Evolutionary conservation across 2,113 vertebrate genomes (phyloP).

Genomic region (Dasyornis broadbenti): DNA sequence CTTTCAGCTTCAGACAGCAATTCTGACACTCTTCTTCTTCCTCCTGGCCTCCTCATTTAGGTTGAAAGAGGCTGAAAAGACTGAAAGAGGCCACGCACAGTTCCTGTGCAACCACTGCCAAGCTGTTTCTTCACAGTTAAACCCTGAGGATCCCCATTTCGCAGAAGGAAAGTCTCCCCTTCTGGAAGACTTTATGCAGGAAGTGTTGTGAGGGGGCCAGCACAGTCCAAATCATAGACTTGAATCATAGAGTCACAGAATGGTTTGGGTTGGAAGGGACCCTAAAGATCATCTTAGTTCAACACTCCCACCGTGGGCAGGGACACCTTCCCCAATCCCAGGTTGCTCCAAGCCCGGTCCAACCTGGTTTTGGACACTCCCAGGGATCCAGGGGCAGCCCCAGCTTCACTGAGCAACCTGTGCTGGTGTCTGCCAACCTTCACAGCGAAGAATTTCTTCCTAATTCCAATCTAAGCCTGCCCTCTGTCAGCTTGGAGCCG

Average conservation of each 20-base stretch:
- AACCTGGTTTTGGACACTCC: background rate
- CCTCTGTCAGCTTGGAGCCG: background rate
- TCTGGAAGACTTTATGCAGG: background rate
- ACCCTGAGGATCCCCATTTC: background rate
- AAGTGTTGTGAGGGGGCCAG: background rate
- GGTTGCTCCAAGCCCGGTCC: background rate
- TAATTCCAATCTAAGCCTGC: background rate
- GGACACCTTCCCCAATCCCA: background rate
- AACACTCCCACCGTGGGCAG: background rate
- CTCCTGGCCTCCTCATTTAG: background rate
- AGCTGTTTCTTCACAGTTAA: background rate
- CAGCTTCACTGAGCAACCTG: background rate
- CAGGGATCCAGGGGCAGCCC: background rate
- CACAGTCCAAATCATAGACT: background rate
- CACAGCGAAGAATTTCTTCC: background rate
- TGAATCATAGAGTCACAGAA: background rate
- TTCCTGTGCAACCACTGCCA: background rate
- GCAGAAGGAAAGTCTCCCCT: background rate
- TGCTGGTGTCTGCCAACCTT: background rate
- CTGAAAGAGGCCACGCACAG: fast-evolving
- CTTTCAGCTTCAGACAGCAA: background rate
- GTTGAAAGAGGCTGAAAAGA: background rate
- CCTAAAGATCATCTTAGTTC: background rate
- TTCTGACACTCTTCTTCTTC: background rate
- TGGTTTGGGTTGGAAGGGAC: background rate